Percentiles rank a stretch among this genome's conserved stretches.
phyloP scores from a whole-genome alignment of 2,888 invertebrate species.

The Schizaphis graminum region DNA sequence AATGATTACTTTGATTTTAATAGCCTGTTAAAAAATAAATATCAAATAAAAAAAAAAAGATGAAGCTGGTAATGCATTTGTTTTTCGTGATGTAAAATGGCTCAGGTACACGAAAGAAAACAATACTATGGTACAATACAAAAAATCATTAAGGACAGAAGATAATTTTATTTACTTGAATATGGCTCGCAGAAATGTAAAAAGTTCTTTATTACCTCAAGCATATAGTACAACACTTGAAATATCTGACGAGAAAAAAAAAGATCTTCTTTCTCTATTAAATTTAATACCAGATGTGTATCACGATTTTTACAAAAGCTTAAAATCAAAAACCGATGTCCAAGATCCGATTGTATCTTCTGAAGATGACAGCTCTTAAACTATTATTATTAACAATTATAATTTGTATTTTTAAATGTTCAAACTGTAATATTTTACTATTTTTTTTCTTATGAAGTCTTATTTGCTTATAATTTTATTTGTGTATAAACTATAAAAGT shows the following conservation, averaged over 20 bases:
- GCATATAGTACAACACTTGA: conserved; percentile 9
- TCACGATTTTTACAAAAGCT: not conserved
- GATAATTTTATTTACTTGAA: not conserved
- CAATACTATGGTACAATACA: not conserved
- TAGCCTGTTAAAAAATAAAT: too few species aligned
- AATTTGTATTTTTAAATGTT: not conserved
- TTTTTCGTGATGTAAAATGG: too few species aligned
- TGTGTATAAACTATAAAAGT: not conserved
- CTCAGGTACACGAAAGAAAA: not conserved
- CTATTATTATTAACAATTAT: not conserved
- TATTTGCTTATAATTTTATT: not conserved
- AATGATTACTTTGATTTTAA: too few species aligned
- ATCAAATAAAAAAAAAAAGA: too few species aligned
- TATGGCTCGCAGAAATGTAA: not conserved
- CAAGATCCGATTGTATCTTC: not conserved
- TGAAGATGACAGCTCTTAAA: conserved; percentile 10
- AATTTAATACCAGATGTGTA: conserved; percentile 20
- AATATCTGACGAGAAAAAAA: conserved; percentile 16
- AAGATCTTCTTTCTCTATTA: conserved; percentile 7
- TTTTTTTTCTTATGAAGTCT: too few species aligned
- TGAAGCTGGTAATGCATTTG: too few species aligned
- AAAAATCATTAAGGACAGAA: not conserved
- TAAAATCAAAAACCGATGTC: not conserved
- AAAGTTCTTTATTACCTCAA: not conserved
- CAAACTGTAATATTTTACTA: not conserved